phyloP scores from a whole-genome alignment of 2,113 vertebrate species.

The Phalacrocorax pelagicus region DNA sequence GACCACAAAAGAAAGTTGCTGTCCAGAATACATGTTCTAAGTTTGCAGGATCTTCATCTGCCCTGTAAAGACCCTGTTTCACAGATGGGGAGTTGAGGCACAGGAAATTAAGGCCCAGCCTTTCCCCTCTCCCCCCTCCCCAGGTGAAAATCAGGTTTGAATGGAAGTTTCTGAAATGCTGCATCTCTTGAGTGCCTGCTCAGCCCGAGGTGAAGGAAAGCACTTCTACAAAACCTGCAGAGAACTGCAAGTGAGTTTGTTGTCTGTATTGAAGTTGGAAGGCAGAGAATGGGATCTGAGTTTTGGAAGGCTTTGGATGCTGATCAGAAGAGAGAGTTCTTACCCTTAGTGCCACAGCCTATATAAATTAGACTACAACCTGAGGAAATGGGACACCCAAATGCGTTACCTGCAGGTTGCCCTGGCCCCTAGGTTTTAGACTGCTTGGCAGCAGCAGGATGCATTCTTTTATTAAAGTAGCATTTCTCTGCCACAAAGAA shows the following conservation, averaged over 20 bases:
- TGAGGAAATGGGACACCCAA: neutral
- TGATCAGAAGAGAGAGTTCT: neutral
- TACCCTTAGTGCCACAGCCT: neutral
- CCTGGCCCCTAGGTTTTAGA: neutral
- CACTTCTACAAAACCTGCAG: neutral
- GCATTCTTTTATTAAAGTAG: neutral
- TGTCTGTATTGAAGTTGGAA: neutral
- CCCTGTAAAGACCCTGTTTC: neutral
- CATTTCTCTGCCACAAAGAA: neutral
- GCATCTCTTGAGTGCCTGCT: neutral
- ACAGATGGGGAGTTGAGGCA: neutral
- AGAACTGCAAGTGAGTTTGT: neutral
- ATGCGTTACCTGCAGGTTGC: neutral
- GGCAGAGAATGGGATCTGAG: neutral
- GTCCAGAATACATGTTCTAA: neutral
- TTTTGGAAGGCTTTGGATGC: neutral
- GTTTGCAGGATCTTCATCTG: neutral
- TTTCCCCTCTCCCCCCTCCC: neutral
- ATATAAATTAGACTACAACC: neutral
- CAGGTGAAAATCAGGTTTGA: neutral
- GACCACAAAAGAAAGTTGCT: neutral
- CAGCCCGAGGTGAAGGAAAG: neutral
- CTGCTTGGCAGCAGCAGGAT: neutral
- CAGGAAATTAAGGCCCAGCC: neutral
- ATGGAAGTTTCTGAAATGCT: neutral